Evolutionary conservation across 2,888 invertebrate genomes (phyloP), one percentile per base, ranked within the genome.

Genomic region (Achlya flavicornis): DNA sequence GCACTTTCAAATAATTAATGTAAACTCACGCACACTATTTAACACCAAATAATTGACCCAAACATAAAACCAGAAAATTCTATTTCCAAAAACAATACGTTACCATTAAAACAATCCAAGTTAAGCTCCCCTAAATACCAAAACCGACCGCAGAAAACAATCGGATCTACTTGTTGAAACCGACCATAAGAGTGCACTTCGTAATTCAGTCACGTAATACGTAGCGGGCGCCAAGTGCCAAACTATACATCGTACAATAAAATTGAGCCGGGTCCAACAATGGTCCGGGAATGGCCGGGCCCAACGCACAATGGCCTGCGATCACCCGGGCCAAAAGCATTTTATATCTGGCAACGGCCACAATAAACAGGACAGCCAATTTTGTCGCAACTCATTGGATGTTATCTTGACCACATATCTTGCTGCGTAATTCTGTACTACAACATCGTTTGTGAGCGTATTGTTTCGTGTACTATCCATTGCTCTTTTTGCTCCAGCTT

Each of bases 301-400:
- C 53, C 53, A 10, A 16, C 60, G 63, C 59, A 63, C 63, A 60
- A 63, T 63, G 63, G 63, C 19, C 58, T 58, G 62, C 67, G 65
- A 68, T 66, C 68, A 64, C 64, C 60, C 68, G 72, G 66, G 69
- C 76, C 78, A 73, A 77, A 79, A 79, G 70, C 79, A 73, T 76
- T 83, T 79, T 79, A 81, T 80, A 80, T 77, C 77, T 76, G 70
- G 71, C 77, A 79, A 78, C 78, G 72, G 67, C 69, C 74, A 84
- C 83, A 84, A 86, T 86, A 86, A 83, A 86, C 79, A 78, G 76
- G 80, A 83, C 84, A 81, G 80, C 83, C 86, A 86, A 86, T 86
- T 86, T 84, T 79, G 84, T 84, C 86, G 83, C 85, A 86, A 86
- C 86, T 86, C 85, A 86, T 84, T 86, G 83, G 70, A 77, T 70